Evolutionary conservation across 1,140 invertebrate genomes (phyloP).

Genomic region (Bactericera cockerelli): DNA sequence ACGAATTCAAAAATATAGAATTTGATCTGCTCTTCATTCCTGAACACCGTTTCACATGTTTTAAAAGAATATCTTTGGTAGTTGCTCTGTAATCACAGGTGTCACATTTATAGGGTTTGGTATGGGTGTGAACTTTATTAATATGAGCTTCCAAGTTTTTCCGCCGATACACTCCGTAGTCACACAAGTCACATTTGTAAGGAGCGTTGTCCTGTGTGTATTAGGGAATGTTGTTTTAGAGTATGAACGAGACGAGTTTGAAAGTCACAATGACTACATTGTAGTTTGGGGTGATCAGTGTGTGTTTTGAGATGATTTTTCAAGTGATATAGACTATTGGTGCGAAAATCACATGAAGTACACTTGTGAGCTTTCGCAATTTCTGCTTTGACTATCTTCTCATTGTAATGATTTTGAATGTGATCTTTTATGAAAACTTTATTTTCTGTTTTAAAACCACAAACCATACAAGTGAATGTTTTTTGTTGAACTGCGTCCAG

Average conservation of each 20-base stretch:
- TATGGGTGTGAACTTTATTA: conserved; percentile 39
- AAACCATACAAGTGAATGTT: not conserved
- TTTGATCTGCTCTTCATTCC: conserved; percentile 19
- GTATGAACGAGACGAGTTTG: conserved; percentile 1
- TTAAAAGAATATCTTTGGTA: not conserved
- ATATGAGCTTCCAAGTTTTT: conserved; percentile 40
- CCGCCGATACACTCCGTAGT: conserved; percentile 9
- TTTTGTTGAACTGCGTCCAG: no score
- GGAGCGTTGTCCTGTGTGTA: conserved; percentile 18
- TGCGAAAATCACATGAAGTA: not conserved
- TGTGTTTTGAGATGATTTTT: conserved; percentile 11
- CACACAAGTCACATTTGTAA: conserved; percentile 15
- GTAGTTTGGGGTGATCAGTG: conserved; percentile 7
- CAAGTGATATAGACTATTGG: not conserved
- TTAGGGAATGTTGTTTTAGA: conserved; percentile 12
- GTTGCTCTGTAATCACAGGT: conserved; percentile 5
- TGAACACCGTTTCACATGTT: conserved; percentile 8
- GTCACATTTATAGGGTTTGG: conserved; percentile 39
- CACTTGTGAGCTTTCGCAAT: not conserved
- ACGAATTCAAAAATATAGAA: no score
- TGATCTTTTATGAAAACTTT: not conserved
- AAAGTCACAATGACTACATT: conserved; percentile 10
- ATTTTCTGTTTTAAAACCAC: not conserved
- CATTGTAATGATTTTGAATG: not conserved
- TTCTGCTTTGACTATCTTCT: not conserved